Conservation (phyloP, 2,797 vertebrate species). For the Notoglanidium macrostoma region DNA sequence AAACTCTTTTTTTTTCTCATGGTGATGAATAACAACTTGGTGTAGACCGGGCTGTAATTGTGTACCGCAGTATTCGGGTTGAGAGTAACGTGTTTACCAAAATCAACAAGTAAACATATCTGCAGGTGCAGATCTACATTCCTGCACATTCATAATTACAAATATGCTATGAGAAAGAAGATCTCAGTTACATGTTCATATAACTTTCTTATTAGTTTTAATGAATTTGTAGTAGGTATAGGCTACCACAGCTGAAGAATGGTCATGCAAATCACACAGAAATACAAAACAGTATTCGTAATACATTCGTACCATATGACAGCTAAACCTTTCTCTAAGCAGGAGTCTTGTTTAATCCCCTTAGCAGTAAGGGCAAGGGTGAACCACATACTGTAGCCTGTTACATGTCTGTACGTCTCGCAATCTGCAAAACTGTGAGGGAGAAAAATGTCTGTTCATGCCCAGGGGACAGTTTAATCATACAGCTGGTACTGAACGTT, state of each 20-base stretch:
- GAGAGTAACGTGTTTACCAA: background rate
- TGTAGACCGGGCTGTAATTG: background rate
- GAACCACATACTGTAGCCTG: too few relatives aligned
- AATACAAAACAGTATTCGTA: background rate
- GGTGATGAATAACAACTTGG: background rate
- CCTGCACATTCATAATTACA: background rate
- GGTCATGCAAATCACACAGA: background rate
- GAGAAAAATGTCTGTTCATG: slow-evolving; percentile 15
- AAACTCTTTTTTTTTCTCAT: background rate
- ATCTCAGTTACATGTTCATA: background rate
- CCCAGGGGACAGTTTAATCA: slow-evolving; percentile 38
- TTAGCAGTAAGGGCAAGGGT: background rate
- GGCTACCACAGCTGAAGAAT: background rate
- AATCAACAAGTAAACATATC: background rate
- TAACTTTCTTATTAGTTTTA: background rate
- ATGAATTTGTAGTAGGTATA: background rate
- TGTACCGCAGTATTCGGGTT: background rate
- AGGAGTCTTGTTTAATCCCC: slow-evolving; percentile 20
- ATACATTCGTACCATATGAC: background rate
- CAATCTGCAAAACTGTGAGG: slow-evolving; percentile 16
- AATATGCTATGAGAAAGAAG: background rate
- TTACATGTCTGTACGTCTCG: slow-evolving; percentile 13
- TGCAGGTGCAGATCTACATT: background rate
- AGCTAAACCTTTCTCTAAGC: slow-evolving; percentile 29
- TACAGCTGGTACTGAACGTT: slow-evolving; percentile 36